These are phyloP conservation scores for Nothocercus julius DNA, from an alignment of 2,113 vertebrate genomes.

Conservation along the genomic window DNA sequence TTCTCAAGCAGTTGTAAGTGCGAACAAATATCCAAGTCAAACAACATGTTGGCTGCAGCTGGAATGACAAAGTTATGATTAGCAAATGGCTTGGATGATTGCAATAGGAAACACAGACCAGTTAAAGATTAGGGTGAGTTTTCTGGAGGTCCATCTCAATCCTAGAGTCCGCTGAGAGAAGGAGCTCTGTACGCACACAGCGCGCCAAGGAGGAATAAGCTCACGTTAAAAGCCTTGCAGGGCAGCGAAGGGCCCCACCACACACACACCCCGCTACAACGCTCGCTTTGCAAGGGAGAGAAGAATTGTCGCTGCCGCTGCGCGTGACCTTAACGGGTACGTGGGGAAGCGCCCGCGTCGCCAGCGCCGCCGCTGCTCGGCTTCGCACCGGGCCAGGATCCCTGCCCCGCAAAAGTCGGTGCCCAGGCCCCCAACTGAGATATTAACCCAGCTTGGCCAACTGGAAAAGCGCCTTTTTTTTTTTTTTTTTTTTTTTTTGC, in stretches of 20 bases:
- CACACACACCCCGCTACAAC: accelerated
- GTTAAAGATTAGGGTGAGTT: slow-evolving; percentile 6
- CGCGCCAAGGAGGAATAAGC: not conserved
- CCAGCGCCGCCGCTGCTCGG: no score
- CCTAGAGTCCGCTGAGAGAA: not conserved
- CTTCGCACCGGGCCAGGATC: no score
- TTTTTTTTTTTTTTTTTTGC: no score
- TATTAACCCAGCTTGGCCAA: accelerated
- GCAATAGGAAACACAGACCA: slow-evolving; percentile 40
- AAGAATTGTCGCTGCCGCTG: accelerated
- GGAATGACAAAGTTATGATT: slow-evolving; percentile 69
- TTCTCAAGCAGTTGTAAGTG: slow-evolving; percentile 75
- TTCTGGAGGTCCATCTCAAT: not conserved
- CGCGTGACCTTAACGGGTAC: no score
- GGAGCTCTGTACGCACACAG: accelerated
- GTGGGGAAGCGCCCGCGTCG: no score
- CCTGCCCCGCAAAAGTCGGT: not conserved
- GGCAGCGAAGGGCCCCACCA: no score
- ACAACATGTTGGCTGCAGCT: slow-evolving; percentile 72
- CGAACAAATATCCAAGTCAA: slow-evolving; percentile 71
- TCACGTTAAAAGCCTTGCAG: not conserved
- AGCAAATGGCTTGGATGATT: slow-evolving; percentile 52
- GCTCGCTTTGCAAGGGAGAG: not conserved
- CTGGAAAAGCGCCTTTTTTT: accelerated
- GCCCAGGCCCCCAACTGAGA: accelerated